phyloP scores from a whole-genome alignment of 2,113 vertebrate genomes.

The Pelvicachromis taeniatus region DNA sequence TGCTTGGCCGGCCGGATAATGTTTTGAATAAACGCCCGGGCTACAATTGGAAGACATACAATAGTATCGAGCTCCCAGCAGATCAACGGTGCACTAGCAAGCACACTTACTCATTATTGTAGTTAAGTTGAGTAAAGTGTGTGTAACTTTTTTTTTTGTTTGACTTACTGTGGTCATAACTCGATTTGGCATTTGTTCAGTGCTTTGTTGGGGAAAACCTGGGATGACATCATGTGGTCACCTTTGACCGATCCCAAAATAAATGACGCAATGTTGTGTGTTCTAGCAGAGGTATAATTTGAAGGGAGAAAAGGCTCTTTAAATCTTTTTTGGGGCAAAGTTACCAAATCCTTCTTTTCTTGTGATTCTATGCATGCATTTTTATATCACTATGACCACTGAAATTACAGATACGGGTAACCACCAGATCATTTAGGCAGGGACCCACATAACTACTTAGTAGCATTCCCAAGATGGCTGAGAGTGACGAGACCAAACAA shows the following conservation, averaged over 20 bases:
- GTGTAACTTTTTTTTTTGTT: background rate
- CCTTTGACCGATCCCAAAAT: background rate
- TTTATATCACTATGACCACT: background rate
- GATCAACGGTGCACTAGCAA: background rate
- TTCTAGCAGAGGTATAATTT: background rate
- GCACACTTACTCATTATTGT: background rate
- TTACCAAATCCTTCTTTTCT: background rate
- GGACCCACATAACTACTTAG: background rate
- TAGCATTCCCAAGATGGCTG: background rate
- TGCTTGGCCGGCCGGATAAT: too few relatives aligned
- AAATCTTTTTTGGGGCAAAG: background rate
- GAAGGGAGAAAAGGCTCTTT: background rate
- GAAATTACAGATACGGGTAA: background rate
- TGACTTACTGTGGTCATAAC: background rate
- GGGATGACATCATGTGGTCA: background rate
- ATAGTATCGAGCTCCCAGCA: background rate
- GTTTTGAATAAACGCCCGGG: too few relatives aligned
- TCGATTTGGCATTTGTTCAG: background rate
- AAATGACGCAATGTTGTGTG: background rate
- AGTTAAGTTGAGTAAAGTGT: background rate
- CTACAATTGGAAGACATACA: too few relatives aligned
- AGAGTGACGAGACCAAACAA: background rate
- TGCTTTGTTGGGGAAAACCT: background rate
- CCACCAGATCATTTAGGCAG: background rate
- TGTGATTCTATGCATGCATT: background rate